Base-by-base conservation (phyloP, 2,888 invertebrate species). In the Mechanitis mazaeus region DNA sequence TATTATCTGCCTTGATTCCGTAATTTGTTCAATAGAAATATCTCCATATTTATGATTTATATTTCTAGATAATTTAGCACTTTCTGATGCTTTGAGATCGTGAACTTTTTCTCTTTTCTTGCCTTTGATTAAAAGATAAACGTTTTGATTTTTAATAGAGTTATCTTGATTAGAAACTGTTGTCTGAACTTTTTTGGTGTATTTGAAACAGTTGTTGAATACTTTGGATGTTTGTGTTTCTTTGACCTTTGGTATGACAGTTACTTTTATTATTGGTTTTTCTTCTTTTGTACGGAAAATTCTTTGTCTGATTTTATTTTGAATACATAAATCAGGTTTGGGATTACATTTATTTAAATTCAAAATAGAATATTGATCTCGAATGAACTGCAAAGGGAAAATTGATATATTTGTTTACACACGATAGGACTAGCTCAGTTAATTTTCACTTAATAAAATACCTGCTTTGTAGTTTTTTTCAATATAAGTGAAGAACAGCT, bases 261-360 rank as follows among this genome's bases (percentile, higher is more conserved):
- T 85, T 2, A 85, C 79, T 76, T 79, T 76, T 56, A 85, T 81
- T 1, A 81, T 59, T 1, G 81, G 84, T 76, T 80, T 4, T 71
- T 65, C 57, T 63, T 62, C 50, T 55, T 28, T 11, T 57, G 50
- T 47, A 61, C 59, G 46, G 20, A 56, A 53, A 63, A 54, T 20
- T 55, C 42, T 64, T 62, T 45, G 33, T 58, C 31, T 11, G 56
- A 45, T 47, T 59, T 3, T 45, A 54, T 47, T 6, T 28, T 53
- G 28, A 20, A 54, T 47, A 66, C 56, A 58, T 47, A 54, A 56
- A 66, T 58, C 55, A 58, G 64, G 46, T 61, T 60, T 55, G 56
- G 58, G 55, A 20, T 68, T 61, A 47, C 70, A 61, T 58, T 65
- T 72, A 6, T 72, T 71, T 63, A 71, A 68, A 64, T 75, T 76